Evolutionary conservation across 2,113 vertebrate species (phyloP), one percentile per base, ranked within the genome.

Genomic region (Phalacrocorax brasilianus): DNA sequence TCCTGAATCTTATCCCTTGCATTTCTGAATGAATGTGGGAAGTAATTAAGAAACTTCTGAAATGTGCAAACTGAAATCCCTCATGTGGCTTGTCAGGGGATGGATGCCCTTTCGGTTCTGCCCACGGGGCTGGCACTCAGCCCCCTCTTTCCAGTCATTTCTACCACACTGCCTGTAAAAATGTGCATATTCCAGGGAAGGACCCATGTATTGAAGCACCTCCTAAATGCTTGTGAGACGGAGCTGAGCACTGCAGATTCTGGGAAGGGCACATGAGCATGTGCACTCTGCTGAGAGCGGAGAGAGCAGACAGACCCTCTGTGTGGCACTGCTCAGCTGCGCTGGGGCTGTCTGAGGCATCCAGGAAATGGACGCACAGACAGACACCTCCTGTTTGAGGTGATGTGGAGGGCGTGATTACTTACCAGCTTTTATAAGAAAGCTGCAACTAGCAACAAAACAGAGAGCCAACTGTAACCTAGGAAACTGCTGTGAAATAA

Each of bases 401-500:
- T n/a, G 82, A 71, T 44, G 17, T 2, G 10, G 58, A 75, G 40
- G 18, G 5, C 58, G 13, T 0, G 1, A 49, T 72, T 84, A 40
- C 33, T 74, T 52, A 10, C 2, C 22, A 56, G 82, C 68, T 70
- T 84, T 68, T 67, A 14, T 24, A 67, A 78, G 49, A 47, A 72
- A 81, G 22, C 35, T 70, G 20, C 15, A 81, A 67, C 67, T 23
- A 62, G 61, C 44, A 53, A 59, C 63, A 74, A 40, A 62, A 56
- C 1, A 4, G 47, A 4, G 47, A 91, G 53, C 19, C 32, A 30
- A 10, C 30, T 75, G 87, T 93, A 89, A 75, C 93, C 94, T 61
- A 87, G 93, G 91, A 97, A 93, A 95, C 93, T 32, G 50, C 89
- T 81, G 52, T 5, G 44, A 84, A 92, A 89, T 52, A 91, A 84